These are phyloP conservation scores for Capitulum mitella DNA, from an alignment of 2,888 invertebrate species.

Conservation along the genomic window DNA sequence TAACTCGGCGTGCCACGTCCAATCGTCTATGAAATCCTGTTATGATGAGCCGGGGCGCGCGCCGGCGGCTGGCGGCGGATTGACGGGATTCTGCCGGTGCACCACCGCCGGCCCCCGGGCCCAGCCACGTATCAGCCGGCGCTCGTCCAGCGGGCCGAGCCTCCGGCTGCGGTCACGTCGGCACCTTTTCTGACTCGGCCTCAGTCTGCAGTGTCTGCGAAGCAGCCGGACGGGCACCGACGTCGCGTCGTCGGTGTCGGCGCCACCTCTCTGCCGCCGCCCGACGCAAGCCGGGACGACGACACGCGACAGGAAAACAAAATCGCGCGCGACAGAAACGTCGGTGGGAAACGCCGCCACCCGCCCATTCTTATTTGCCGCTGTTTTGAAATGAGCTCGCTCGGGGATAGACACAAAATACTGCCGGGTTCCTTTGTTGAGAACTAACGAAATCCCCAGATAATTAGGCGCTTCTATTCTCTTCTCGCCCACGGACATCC, in stretches of 20 bases:
- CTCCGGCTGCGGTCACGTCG: neutral
- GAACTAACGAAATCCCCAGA: slow-evolving; percentile 17
- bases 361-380: neutral
- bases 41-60: neutral
- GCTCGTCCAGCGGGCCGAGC: too few relatives aligned
- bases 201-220: too few relatives aligned
- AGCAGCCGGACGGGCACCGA: too few relatives aligned
- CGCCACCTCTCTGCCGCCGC: too few relatives aligned
- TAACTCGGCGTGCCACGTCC: neutral
- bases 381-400: slow-evolving; percentile 1
- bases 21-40: slow-evolving; percentile 21
- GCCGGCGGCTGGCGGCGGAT: neutral
- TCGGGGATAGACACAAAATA: neutral
- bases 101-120: too few relatives aligned
- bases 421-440: neutral
- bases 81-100: neutral
- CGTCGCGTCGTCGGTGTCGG: too few relatives aligned
- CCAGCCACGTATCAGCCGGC: too few relatives aligned
- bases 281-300: too few relatives aligned
- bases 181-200: too few relatives aligned
- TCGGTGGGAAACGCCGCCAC: neutral
- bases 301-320: neutral
- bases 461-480: slow-evolving; percentile 7
- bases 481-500: neutral
- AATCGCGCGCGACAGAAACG: neutral